Conservation (phyloP, 2,113 vertebrate genomes). For the Platanista minor region DNA sequence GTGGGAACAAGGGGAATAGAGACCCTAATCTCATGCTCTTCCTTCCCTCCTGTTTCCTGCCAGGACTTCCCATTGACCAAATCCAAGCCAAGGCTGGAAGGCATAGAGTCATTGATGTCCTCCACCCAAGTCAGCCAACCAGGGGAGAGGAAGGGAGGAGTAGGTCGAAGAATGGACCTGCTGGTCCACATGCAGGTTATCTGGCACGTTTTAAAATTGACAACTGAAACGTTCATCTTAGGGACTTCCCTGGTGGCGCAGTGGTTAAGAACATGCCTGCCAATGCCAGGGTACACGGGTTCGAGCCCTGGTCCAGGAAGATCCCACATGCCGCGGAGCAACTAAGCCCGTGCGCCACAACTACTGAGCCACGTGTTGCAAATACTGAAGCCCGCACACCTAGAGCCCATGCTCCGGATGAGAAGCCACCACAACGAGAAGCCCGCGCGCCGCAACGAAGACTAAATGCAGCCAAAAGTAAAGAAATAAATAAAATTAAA, state of each 20-base stretch:
- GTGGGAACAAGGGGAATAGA: neutral
- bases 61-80: neutral
- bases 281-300: too few relatives aligned
- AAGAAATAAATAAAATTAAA: too few relatives aligned
- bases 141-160: neutral
- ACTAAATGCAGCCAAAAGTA: neutral
- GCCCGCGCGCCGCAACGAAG: neutral
- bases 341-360: neutral
- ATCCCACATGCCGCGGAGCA: too few relatives aligned
- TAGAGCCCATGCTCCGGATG: neutral
- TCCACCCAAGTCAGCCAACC: neutral
- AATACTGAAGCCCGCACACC: neutral
- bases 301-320: too few relatives aligned
- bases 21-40: neutral
- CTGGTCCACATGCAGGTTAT: neutral
- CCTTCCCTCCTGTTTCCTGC: neutral
- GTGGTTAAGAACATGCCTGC: too few relatives aligned
- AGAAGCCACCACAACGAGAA: neutral
- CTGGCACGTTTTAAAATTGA: neutral
- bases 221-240: neutral
- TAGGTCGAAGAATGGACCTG: neutral
- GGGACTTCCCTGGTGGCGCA: neutral
- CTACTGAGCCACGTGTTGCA: neutral
- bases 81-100: neutral
- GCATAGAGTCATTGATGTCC: neutral